Conservation (phyloP, 2,888 invertebrate species). For the Yponomeuta cagnagella region DNA sequence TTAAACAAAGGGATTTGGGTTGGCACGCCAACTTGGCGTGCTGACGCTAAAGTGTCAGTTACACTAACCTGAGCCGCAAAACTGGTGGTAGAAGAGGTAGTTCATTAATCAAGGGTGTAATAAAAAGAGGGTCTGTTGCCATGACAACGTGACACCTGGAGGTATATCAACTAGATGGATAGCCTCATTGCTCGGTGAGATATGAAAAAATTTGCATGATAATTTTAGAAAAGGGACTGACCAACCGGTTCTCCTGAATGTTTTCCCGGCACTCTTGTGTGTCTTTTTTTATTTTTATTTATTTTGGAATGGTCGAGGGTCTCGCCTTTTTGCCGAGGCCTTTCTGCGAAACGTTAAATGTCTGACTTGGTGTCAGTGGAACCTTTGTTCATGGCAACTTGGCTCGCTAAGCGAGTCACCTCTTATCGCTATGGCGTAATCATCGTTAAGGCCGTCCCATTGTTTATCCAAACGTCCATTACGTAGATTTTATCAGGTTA, state of each 20-base stretch:
- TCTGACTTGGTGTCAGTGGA: background rate
- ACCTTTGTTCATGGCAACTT: background rate
- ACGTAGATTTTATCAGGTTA: background rate
- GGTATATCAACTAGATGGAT: conserved; percentile 24
- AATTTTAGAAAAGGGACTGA: conserved; percentile 30
- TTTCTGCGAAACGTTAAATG: background rate
- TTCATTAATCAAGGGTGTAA: conserved; percentile 11
- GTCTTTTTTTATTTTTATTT: too few relatives aligned
- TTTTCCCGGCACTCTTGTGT: conserved; percentile 21
- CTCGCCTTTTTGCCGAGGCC: background rate
- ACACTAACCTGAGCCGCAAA: conserved; percentile 7
- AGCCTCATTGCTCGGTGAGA: conserved; percentile 33
- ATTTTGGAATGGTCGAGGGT: background rate
- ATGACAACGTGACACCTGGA: conserved; percentile 53
- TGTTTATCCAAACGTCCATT: background rate
- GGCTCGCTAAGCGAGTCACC: background rate
- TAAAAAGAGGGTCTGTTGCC: conserved; percentile 34
- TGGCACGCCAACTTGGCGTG: background rate
- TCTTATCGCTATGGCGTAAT: background rate
- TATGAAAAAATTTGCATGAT: conserved; percentile 46
- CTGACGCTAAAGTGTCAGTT: conserved; percentile 9
- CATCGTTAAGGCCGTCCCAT: background rate
- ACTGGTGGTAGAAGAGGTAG: background rate
- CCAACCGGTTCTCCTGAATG: background rate
- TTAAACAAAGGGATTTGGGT: background rate